Percentiles rank a stretch among this genome's conserved stretches.
phyloP scores from a whole-genome alignment of 2,888 invertebrate genomes.

The Pandemis corylana region DNA sequence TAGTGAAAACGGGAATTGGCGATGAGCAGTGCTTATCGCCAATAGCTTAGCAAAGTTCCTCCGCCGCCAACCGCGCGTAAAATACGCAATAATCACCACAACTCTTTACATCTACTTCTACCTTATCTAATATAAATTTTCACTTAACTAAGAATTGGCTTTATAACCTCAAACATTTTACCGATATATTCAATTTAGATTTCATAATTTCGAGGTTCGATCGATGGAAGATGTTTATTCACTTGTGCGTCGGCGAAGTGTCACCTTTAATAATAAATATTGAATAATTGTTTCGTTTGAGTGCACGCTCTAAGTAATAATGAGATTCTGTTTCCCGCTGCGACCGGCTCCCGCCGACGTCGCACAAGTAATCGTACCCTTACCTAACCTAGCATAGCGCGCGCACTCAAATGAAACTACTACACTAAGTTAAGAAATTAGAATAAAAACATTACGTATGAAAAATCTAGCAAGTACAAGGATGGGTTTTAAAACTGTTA shows the following conservation, averaged over 20 bases:
- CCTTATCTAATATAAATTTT: slow-evolving; percentile 76
- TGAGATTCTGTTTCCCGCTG: slow-evolving; percentile 36
- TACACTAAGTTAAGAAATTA: slow-evolving; percentile 63
- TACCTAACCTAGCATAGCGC: slow-evolving; percentile 16
- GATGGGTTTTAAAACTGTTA: slow-evolving; percentile 46
- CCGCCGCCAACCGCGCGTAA: slow-evolving; percentile 54
- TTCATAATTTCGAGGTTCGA: slow-evolving; percentile 52
- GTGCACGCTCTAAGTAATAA: slow-evolving; percentile 47
- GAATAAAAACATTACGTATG: slow-evolving; percentile 73
- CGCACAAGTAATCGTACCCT: not conserved
- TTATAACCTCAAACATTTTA: slow-evolving; percentile 62
- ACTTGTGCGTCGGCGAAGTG: slow-evolving; percentile 67
- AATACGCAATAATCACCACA: slow-evolving; percentile 67
- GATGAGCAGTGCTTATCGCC: not conserved
- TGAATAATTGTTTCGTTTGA: slow-evolving; percentile 47
- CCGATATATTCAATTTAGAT: slow-evolving; percentile 58
- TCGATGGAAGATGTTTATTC: slow-evolving; percentile 66
- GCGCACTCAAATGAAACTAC: slow-evolving; percentile 31
- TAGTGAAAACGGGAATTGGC: not conserved
- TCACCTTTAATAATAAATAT: slow-evolving; percentile 56
- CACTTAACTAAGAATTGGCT: slow-evolving; percentile 80
- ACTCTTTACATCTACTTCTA: slow-evolving; percentile 69
- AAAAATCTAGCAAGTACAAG: slow-evolving; percentile 65
- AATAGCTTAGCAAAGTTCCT: not conserved
- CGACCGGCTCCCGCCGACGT: slow-evolving; percentile 1